phyloP scores from a whole-genome alignment of 2,113 vertebrate species.

The Philantomba maxwellii region DNA sequence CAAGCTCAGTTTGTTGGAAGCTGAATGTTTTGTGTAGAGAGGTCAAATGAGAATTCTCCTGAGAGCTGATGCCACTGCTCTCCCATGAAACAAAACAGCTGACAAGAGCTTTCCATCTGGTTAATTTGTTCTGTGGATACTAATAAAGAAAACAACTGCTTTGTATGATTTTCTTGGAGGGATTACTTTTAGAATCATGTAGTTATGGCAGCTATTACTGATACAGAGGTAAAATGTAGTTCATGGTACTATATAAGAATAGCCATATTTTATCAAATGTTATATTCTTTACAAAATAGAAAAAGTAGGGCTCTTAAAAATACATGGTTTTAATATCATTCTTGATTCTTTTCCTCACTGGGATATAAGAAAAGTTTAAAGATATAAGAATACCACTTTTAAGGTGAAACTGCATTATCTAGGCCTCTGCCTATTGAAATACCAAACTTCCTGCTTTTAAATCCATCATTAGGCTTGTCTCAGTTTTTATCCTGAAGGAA shows the following conservation, averaged over 20 bases:
- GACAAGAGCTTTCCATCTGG: conserved; percentile 71
- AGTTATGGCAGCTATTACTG: conserved; percentile 28
- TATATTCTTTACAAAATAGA: background rate
- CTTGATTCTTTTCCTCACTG: background rate
- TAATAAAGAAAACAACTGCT: conserved; percentile 1
- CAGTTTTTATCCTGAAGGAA: background rate
- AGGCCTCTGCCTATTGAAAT: background rate
- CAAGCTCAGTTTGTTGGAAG: conserved; percentile 74
- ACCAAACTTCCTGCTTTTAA: background rate
- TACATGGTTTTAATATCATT: background rate
- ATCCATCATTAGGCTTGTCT: background rate
- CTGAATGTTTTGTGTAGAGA: conserved; percentile 69
- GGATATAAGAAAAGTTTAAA: background rate
- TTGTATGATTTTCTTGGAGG: conserved; percentile 50
- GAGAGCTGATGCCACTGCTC: conserved; percentile 65
- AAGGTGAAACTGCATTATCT: background rate
- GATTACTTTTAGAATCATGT: background rate
- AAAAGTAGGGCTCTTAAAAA: background rate
- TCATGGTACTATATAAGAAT: background rate
- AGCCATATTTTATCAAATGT: background rate
- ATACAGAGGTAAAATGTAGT: conserved; percentile 29
- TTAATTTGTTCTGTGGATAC: conserved; percentile 34
- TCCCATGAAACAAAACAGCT: conserved; percentile 76
- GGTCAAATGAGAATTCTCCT: conserved; percentile 73
- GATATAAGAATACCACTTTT: background rate